These are phyloP conservation scores for Lithobates sylvaticus DNA, from an alignment of 2,797 vertebrate genomes.

Conservation along the genomic window DNA sequence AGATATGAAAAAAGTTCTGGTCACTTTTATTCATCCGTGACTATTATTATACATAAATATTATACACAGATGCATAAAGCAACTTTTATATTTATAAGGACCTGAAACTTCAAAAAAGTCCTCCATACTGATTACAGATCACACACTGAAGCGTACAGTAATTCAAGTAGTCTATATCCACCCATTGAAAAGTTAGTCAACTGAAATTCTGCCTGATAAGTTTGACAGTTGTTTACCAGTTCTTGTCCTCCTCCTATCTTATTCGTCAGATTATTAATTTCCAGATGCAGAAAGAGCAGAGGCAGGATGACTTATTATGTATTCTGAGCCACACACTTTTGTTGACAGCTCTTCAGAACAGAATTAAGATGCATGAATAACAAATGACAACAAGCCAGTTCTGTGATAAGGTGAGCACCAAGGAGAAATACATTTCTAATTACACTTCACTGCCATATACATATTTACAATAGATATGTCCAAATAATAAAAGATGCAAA, in stretches of 20 bases:
- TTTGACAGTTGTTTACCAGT: constrained; percentile 8
- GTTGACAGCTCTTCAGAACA: constrained; percentile 65
- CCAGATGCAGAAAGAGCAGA: constrained; percentile 38
- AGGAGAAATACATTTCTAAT: constrained; percentile 64
- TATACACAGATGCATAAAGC: no score
- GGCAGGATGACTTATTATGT: constrained; percentile 65
- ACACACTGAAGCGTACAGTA: background rate
- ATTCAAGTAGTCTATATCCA: background rate
- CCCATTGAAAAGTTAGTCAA: background rate
- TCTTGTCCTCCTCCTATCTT: constrained; percentile 24
- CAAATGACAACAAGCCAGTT: constrained; percentile 64
- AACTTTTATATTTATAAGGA: no score
- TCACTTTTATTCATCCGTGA: no score
- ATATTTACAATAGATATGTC: constrained; percentile 45
- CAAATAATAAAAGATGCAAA: constrained; percentile 27
- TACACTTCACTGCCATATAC: constrained; percentile 24
- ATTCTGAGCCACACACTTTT: constrained; percentile 59
- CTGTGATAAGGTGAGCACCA: constrained; percentile 62
- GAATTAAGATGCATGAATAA: constrained; percentile 68
- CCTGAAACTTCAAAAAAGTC: no score
- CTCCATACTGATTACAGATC: background rate
- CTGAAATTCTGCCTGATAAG: constrained; percentile 12
- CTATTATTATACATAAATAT: no score
- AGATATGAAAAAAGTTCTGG: no score
- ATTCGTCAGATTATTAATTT: constrained; percentile 51